A percentile compares a stretch with the other conserved stretches of the same genome.
Conservation (phyloP, 2,888 invertebrate species). For the Anthrax anthrax region DNA sequence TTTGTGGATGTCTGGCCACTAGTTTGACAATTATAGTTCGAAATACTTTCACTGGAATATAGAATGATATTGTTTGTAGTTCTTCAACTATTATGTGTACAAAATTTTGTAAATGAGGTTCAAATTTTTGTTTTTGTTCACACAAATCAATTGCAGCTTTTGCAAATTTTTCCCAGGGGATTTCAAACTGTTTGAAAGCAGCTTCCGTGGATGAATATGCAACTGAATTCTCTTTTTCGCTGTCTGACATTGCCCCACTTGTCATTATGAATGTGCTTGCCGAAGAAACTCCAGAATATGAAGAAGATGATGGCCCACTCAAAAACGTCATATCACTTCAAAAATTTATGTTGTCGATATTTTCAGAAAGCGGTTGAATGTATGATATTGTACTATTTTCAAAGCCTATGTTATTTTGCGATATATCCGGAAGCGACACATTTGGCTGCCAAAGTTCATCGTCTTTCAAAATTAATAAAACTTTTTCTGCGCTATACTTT, state of each 20-base stretch:
- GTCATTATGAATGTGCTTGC: neutral
- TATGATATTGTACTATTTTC: no score
- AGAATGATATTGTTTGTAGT: neutral
- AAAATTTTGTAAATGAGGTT: neutral
- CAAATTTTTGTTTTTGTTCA: neutral
- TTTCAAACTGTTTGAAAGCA: neutral
- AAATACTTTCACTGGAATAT: slow-evolving; percentile 1
- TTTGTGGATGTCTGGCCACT: neutral
- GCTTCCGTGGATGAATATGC: no score
- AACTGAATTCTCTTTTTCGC: neutral
- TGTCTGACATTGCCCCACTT: neutral
- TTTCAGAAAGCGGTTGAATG: no score
- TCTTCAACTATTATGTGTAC: slow-evolving; percentile 1
- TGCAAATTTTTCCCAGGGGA: slow-evolving; percentile 4
- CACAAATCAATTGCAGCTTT: neutral
- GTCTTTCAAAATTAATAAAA: neutral
- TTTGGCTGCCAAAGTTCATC: slow-evolving; percentile 1
- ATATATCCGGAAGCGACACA: neutral
- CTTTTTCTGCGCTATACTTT: neutral
- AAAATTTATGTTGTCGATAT: no score
- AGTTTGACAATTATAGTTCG: neutral
- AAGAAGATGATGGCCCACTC: no score
- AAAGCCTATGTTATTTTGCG: neutral
- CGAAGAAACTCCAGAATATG: neutral
- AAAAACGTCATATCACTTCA: no score